Conservation (phyloP, 2,797 vertebrate species). For the Loris lydekkerianus region DNA sequence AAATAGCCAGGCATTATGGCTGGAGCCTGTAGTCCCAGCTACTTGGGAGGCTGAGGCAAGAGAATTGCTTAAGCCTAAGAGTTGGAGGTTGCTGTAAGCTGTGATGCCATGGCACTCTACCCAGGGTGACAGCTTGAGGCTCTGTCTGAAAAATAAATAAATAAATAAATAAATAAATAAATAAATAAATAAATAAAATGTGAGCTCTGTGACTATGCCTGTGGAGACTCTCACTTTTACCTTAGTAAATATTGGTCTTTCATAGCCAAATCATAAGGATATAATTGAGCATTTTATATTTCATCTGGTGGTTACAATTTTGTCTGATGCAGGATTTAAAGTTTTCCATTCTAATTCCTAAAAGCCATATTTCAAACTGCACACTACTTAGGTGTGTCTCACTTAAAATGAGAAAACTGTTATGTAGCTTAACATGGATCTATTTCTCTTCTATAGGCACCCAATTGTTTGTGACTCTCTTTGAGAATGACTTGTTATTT, state of each 20-base stretch:
- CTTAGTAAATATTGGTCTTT: slow-evolving; percentile 21
- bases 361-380: slow-evolving; percentile 55
- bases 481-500: slow-evolving; percentile 47
- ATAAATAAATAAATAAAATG: background rate
- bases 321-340: slow-evolving; percentile 38
- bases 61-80: no score
- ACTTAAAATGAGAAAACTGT: slow-evolving; percentile 71
- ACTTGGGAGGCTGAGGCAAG: no score
- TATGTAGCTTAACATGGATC: background rate
- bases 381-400: slow-evolving; percentile 40
- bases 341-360: slow-evolving; percentile 59
- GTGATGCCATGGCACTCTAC: no score
- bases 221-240: background rate
- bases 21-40: no score
- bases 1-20: no score
- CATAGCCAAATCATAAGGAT: background rate
- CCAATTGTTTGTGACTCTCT: slow-evolving; percentile 39
- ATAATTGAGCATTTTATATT: background rate
- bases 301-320: slow-evolving; percentile 48
- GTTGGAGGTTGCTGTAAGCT: no score
- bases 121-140: no score
- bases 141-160: no score
- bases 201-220: background rate
- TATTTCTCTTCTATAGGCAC: background rate
- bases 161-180: background rate